Evolutionary conservation across 1,140 invertebrate species (phyloP), one percentile per base, ranked within the genome.

Genomic region (Megalonaias nervosa): DNA sequence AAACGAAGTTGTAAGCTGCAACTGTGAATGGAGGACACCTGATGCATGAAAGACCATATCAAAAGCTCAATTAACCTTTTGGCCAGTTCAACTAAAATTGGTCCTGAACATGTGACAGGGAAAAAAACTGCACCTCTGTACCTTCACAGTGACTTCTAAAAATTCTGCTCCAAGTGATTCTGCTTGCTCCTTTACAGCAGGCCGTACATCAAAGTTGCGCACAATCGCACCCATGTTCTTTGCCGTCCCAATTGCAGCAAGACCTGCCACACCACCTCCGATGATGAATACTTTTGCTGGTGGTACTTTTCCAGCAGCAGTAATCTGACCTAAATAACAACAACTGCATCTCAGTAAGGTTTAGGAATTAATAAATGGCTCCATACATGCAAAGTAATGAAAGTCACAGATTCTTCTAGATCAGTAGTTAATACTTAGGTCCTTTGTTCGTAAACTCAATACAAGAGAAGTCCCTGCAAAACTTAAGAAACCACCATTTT

Each of bases 201-300:
- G 93, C 66, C 96, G 90, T 0, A 96, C 97, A 89, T 98, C 96
- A 91, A 97, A 97, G 67, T 94, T 95, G 67, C 96, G 90, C 0
- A 97, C 96, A 71, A 97, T 94, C 61, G 96, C 96, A 55, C 96
- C 96, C 95, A 97, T 96, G 87, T 94, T 95, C 85, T 94, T 94
- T 2, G 96, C 96, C 77, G 96, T 95, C 15, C 95, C 96, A 73
- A 96, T 94, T 19, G 96, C 95, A 48, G 95, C 94, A 66, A 97
- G 90, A 64, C 96, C 96, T 73, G 96, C 96, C 61, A 97, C 96
- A 79, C 96, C 96, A 67, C 95, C 96, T 77, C 96, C 96, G 82
- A 97, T 95, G 15, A 97, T 94, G 62, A 97, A 91, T 76, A 97
- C 94, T 88, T 96, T 96, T 48, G 95, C 95, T 13, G 96, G 95